Conservation (phyloP, 1,140 invertebrate species). For the Hylaeus volcanicus region DNA sequence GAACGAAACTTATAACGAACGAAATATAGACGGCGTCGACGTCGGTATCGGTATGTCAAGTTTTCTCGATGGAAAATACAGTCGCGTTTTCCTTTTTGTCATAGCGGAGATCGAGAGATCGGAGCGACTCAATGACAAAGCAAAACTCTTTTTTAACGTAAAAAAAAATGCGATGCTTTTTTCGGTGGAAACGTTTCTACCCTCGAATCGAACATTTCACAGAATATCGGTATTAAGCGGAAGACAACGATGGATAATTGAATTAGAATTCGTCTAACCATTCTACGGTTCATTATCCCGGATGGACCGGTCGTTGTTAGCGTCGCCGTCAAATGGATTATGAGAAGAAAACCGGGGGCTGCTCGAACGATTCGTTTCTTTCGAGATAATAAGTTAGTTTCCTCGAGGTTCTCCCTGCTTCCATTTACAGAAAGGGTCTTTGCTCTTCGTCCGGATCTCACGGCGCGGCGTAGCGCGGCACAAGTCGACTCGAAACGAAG, state of each 20-base stretch:
- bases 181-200: neutral
- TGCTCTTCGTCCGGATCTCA: conserved; percentile 43
- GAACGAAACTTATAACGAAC: conserved; percentile 73
- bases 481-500: conserved; percentile 67
- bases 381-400: conserved; percentile 52
- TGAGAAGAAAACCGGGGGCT: conserved; percentile 6
- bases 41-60: no score
- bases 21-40: conserved; percentile 13
- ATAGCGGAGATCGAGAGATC: no score
- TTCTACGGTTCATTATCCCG: conserved; percentile 45
- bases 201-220: neutral
- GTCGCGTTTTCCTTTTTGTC: no score
- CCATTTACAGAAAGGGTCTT: conserved; percentile 52
- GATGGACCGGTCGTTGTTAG: neutral
- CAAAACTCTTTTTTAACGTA: no score
- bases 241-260: conserved; percentile 26
- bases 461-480: conserved; percentile 38
- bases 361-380: conserved; percentile 40
- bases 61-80: no score
- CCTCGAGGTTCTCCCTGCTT: conserved; percentile 43
- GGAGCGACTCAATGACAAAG: no score
- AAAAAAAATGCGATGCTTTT: neutral
- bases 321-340: conserved; percentile 33
- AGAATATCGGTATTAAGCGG: neutral
- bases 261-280: conserved; percentile 47